Evolutionary conservation across 2,888 invertebrate species (phyloP).

Genomic region (Caradrina kadenii): DNA sequence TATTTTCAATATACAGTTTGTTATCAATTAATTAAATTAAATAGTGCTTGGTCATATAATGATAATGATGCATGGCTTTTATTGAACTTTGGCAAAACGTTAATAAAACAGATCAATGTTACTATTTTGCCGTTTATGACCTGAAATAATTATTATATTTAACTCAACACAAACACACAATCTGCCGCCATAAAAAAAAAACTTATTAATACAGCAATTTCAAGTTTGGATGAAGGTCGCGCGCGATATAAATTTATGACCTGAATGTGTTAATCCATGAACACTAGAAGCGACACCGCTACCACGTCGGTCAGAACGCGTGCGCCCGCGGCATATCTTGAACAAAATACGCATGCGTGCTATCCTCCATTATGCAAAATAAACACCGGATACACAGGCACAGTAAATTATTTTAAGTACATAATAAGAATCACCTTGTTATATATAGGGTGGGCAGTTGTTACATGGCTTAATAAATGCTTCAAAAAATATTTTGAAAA

Average conservation of each 20-base stretch:
- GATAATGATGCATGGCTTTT: background rate
- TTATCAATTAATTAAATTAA: no score
- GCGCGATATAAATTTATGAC: conserved; percentile 69
- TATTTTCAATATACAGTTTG: no score
- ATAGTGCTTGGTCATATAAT: background rate
- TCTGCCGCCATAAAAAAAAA: conserved; percentile 15
- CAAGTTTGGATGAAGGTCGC: conserved; percentile 63
- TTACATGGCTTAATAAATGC: no score
- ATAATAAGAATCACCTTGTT: conserved; percentile 79
- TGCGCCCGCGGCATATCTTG: conserved; percentile 71
- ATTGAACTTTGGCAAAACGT: conserved; percentile 5
- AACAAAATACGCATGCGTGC: conserved; percentile 74
- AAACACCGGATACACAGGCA: conserved; percentile 80
- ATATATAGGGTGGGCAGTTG: conserved; percentile 45
- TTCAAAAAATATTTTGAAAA: no score
- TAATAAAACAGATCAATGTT: background rate
- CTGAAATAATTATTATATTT: background rate
- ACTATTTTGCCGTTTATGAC: background rate
- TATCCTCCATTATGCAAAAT: conserved; percentile 81
- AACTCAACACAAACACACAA: conserved; percentile 7
- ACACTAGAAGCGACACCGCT: conserved; percentile 71
- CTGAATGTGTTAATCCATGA: conserved; percentile 67
- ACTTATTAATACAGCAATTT: conserved; percentile 18
- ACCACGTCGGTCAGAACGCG: conserved; percentile 45
- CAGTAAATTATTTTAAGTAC: conserved; percentile 77